Evolutionary conservation across 2,113 vertebrate species (phyloP).

Genomic region (Odocoileus hemionus): DNA sequence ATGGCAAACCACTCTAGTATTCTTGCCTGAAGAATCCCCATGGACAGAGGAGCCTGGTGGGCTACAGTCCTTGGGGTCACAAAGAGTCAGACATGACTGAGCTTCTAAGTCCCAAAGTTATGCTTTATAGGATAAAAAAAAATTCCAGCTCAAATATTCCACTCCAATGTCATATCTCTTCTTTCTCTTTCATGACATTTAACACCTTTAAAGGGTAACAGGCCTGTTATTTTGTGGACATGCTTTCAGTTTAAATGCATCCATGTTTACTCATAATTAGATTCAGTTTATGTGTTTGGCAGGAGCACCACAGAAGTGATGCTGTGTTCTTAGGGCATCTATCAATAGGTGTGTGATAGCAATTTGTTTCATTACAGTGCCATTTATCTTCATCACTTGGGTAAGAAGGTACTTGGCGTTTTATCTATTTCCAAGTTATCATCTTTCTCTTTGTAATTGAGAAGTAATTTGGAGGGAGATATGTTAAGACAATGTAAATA

Average conservation of each 20-base stretch:
- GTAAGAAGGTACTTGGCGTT: background rate
- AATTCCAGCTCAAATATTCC: background rate
- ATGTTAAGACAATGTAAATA: background rate
- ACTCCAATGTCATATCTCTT: background rate
- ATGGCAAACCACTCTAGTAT: background rate
- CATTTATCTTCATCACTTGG: background rate
- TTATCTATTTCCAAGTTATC: background rate
- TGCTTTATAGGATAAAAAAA: background rate
- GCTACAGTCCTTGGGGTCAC: background rate
- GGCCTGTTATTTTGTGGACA: background rate
- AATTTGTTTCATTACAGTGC: background rate
- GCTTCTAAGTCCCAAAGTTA: background rate
- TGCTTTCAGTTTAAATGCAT: background rate
- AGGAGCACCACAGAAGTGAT: background rate
- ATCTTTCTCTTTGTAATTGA: background rate
- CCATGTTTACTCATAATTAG: background rate
- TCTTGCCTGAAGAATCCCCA: background rate
- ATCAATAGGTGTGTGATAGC: background rate
- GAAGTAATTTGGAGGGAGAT: background rate
- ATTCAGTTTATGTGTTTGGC: background rate
- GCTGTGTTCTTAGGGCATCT: background rate
- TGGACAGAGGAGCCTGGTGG: background rate
- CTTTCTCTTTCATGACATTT: background rate
- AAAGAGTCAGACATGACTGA: background rate
- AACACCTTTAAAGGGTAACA: background rate